phyloP scores from a whole-genome alignment of 2,113 vertebrate genomes.

The Fregetta grallaria region DNA sequence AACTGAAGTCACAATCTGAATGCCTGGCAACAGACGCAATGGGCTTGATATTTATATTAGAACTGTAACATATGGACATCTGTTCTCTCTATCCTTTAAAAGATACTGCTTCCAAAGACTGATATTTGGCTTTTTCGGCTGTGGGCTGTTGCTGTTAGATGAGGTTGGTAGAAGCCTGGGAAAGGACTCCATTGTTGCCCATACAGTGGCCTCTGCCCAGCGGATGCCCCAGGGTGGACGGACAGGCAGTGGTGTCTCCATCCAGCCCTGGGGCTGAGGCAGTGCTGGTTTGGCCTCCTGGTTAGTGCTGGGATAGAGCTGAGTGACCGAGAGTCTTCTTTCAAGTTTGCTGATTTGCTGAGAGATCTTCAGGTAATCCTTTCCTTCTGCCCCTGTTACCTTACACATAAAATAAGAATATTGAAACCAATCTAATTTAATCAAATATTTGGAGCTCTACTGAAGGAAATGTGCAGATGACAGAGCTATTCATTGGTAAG shows the following conservation, averaged over 20 bases:
- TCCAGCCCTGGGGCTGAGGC: not conserved
- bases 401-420: not conserved
- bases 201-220: not conserved
- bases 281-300: not conserved
- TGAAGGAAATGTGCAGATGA: not conserved
- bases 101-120: not conserved
- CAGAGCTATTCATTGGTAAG: not conserved
- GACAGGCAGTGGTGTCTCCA: not conserved
- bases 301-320: not conserved
- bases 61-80: constrained; percentile 18
- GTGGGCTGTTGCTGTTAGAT: not conserved
- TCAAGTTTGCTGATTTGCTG: not conserved
- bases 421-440: not conserved
- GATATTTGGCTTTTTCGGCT: not conserved
- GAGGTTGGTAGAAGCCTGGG: not conserved
- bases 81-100: constrained; percentile 13
- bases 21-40: constrained; percentile 25
- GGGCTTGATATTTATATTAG: constrained; percentile 40
- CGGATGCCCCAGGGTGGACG: accelerated
- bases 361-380: not conserved
- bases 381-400: not conserved
- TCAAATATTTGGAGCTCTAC: not conserved
- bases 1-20: constrained; percentile 6
- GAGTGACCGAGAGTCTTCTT: not conserved
- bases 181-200: not conserved